Conservation (phyloP, 53 echinoderm and acorn worm species). For the Henricia sp. region DNA sequence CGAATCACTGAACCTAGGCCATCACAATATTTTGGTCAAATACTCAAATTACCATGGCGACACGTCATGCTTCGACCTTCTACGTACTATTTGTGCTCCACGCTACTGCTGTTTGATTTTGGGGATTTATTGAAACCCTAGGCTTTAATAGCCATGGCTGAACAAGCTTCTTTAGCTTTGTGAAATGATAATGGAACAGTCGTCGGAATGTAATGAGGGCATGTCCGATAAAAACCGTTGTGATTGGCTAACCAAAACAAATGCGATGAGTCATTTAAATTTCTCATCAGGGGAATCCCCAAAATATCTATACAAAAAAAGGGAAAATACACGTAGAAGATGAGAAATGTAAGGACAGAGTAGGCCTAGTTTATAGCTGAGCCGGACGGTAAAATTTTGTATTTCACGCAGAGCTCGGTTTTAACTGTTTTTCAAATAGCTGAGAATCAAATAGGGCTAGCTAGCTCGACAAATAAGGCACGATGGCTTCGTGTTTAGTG, state of each 20-base stretch:
- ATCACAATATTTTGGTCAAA: no score
- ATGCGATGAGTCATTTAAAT: no score
- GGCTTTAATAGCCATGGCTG: no score
- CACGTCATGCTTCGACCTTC: no score
- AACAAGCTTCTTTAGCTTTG: no score
- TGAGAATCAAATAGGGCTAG: neutral
- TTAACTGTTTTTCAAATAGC: no score
- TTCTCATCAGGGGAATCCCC: slow-evolving; percentile 15
- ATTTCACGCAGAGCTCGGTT: no score
- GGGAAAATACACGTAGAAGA: neutral
- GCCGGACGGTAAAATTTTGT: neutral
- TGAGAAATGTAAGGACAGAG: neutral
- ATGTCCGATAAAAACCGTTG: neutral
- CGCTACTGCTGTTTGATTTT: no score
- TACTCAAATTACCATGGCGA: no score
- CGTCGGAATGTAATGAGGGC: neutral
- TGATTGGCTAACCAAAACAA: slow-evolving; percentile 10
- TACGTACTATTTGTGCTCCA: no score
- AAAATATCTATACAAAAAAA: neutral
- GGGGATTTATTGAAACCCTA: neutral
- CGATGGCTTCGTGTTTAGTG: neutral
- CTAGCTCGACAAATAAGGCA: neutral
- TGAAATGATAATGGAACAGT: neutral
- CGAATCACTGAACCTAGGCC: no score
- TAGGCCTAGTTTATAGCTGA: neutral